Base-by-base conservation (phyloP, 1,140 invertebrate genomes). In the Aleiodes sp. region DNA sequence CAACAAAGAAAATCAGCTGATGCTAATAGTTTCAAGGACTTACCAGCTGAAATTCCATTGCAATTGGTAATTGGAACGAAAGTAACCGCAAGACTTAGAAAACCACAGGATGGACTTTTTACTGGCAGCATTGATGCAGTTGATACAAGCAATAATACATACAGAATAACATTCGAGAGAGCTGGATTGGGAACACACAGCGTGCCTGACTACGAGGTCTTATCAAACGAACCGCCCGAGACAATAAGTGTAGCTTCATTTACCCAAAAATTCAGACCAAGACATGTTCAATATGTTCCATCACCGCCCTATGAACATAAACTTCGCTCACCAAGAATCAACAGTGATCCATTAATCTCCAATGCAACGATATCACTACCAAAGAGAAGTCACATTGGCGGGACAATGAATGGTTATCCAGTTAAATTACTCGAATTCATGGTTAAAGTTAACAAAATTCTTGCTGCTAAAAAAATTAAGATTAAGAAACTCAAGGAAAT, bases 91-190 rank as follows among this genome's bases (percentile, higher is more conserved):
- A 84, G 97, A 72, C 83, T 99, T 73, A 88, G 97, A 56, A 92
- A 92, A 81, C 97, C 97, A 4, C 96, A 99, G 87, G 97, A 99
- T 89, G 98, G 98, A 12, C 88, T 99, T 26, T 99, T 98, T 79
- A 97, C 94, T 64, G 98, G 98, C 6, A 94, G 92, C 39, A 96
- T 99, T 71, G 97, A 99, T 87, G 98, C 97, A 35, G 93, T 99
- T n/a, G 96, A 99, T 81, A 97, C 96, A 1, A 93, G 96, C 3
- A 96, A 97, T 80, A 97, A 97, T 80, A 96, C 95, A n/a, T 99
- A 99, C 81, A 89, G 98, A 77, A 96, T 99, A 65, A 96, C 95
- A 0, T 99, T 99, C 87, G 97, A 99, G 82, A 88, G 96, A 68
- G 90, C 91, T 41, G 96, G 96, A 10, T 87, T 99, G 28, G 97